Base-by-base conservation (phyloP, 2,113 vertebrate species). In the Ptychochromis oligacanthus region DNA sequence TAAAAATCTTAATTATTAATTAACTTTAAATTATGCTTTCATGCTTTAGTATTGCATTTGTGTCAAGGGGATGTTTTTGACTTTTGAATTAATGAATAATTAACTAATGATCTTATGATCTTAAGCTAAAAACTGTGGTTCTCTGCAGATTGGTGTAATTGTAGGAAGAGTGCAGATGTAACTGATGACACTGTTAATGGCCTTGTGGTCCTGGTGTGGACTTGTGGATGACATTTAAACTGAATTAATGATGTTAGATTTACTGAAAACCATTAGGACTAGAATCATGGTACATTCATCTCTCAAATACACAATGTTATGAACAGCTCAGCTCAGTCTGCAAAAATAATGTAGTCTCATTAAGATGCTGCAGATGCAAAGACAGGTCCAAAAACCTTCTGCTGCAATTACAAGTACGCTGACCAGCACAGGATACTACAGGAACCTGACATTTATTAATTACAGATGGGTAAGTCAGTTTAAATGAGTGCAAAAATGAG, bases 51-150 rank as follows among this genome's bases (percentile, higher is more conserved):
- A 49, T 49, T 43, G 38, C n/a, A 17, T 65, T 65, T 65, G n/a
- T 24, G 62, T 65, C 62, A 43, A 65, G 38, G n/a, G 62, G 4
- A 65, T 24, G 13, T 38, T 43, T 65, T 65, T 24, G 36, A 1
- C 2, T 36, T 64, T 24, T 40, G 22, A 64, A 64, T 64, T 0
- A 22, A 5, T 0, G 12, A 40, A 2, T 38, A 0, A 64, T 2
- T 64, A 64, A 15, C 6, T 38, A 26, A 26, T 46, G 11, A 12
- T 67, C 9, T 0, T 46, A 26, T 46, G 11, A 12, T 67, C 9
- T 0, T 46, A 43, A 46, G 8, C 10, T 67, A 26, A 67, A 67
- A 67, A 18, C 22, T 67, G 22, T 0, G 15, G 22, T 46, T 67
- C 64, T 67, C 22, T 14, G 22, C 64, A 67, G 40, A 46, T 18